These are phyloP conservation scores for Eulemur rufifrons DNA, from an alignment of 2,113 vertebrate species.

Conservation along the genomic window DNA sequence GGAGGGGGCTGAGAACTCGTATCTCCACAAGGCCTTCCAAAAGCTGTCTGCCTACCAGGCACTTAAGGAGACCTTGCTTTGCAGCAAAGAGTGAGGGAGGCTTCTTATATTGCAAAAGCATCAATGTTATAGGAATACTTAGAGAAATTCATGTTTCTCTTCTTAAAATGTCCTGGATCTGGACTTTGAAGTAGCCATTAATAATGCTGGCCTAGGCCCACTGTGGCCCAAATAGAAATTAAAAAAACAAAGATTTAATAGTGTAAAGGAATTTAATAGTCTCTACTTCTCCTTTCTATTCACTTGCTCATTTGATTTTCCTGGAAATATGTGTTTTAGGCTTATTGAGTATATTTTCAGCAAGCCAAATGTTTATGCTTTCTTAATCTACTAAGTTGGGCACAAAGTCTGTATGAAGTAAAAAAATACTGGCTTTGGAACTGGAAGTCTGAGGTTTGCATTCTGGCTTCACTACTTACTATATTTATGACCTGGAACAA, in stretches of 20 bases:
- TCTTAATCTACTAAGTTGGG: neutral
- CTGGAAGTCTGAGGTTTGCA: neutral
- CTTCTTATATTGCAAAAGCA: neutral
- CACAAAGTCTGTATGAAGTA: neutral
- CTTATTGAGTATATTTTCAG: conserved; percentile 7
- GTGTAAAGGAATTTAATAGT: neutral
- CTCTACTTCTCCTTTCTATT: neutral
- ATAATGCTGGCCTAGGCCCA: neutral
- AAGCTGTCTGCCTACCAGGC: neutral
- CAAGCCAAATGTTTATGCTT: neutral
- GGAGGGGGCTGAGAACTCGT: neutral
- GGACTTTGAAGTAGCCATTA: neutral
- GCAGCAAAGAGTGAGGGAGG: neutral
- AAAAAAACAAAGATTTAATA: neutral
- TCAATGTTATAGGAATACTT: neutral
- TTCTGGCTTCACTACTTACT: neutral
- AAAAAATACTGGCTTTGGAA: neutral
- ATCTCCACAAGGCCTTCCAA: neutral
- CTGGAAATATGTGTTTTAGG: conserved; percentile 13
- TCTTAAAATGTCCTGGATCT: neutral
- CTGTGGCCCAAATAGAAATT: neutral
- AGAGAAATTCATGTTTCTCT: neutral
- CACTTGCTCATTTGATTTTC: neutral
- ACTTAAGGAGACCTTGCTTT: neutral
- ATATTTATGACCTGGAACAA: neutral